Evolutionary conservation across 1,140 invertebrate genomes (phyloP), one percentile per base, ranked within the genome.

Genomic region (Spodoptera frugiperda): DNA sequence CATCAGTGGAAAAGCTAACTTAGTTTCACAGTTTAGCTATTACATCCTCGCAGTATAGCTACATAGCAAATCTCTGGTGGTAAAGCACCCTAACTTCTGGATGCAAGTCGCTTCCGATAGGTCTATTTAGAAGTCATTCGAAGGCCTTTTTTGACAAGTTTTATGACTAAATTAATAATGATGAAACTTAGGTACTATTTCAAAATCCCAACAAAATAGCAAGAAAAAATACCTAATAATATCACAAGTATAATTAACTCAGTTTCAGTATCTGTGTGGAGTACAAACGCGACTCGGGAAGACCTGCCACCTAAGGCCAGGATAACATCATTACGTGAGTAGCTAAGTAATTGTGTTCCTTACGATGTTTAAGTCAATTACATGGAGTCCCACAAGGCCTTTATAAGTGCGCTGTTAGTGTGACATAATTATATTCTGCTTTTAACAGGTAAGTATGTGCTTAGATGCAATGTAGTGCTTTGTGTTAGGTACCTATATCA

Each of bases 281-380:
- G 77, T 55, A 70, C 65, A 68, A 73, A 81, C 63, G 59, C 72
- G 21, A 55, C 84, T 12, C 57, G 78, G 57, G 77, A 80, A 61
- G 57, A 83, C 70, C 72, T 84, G 74, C 76, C 87, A 77, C 71
- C 79, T 19, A 84, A 78, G 59, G 61, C 84, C 9, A 84, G 76
- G 48, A 80, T 87, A 74, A 81, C 82, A 33, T 82, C 81, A 48
- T 76, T 86, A 77, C 54, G 89, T 90, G 86, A 88, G 87, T 89
- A 78, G 49, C 44, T 53, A 44, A 48, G 46, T 65, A 63, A 75
- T 75, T 63, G 30, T 65, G 33, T 75, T 73, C 21, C 71, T 73
- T 49, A 61, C 15, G 53, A 72, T 19, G 59, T 71, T 78, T 77
- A 79, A 49, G 67, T 63, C 73, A 77, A 75, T 59, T 74, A 51